These are phyloP conservation scores for Luperina nickerlii DNA, from an alignment of 2,888 invertebrate species.

Conservation along the genomic window DNA sequence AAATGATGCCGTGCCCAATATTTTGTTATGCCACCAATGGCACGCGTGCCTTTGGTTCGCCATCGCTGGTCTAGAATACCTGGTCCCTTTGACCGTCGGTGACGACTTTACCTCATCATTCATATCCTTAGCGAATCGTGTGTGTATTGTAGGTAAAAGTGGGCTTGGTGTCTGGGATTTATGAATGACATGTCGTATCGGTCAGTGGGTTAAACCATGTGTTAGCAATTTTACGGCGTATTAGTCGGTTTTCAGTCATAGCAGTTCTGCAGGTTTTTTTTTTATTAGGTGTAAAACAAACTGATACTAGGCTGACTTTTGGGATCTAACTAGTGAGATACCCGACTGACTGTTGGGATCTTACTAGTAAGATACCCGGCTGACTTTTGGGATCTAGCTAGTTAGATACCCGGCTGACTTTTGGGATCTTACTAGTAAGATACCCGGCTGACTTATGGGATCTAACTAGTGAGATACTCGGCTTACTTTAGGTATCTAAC, in stretches of 20 bases:
- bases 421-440: not conserved
- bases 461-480: not conserved
- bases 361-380: not conserved
- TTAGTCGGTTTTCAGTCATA: not conserved
- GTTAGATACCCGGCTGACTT: not conserved
- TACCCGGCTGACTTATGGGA: not conserved
- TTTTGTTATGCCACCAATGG: too few species aligned
- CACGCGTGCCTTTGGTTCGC: too few species aligned
- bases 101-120: not conserved
- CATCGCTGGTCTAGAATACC: not conserved
- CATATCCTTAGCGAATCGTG: constrained; percentile 11
- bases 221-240: not conserved
- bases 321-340: not conserved
- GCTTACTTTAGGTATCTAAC: not conserved
- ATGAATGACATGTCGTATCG: not conserved
- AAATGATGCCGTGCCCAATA: too few species aligned
- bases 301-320: not conserved
- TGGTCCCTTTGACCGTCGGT: constrained; percentile 11
- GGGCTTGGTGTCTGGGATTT: constrained; percentile 5
- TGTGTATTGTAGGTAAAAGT: constrained; percentile 5
- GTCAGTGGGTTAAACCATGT: constrained; percentile 1
- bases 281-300: not conserved
- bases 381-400: not conserved
- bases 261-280: not conserved
- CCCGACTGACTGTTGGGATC: not conserved